Evolutionary conservation across 2,797 vertebrate genomes (phyloP).

Genomic region (Pseudochromis fuscus): DNA sequence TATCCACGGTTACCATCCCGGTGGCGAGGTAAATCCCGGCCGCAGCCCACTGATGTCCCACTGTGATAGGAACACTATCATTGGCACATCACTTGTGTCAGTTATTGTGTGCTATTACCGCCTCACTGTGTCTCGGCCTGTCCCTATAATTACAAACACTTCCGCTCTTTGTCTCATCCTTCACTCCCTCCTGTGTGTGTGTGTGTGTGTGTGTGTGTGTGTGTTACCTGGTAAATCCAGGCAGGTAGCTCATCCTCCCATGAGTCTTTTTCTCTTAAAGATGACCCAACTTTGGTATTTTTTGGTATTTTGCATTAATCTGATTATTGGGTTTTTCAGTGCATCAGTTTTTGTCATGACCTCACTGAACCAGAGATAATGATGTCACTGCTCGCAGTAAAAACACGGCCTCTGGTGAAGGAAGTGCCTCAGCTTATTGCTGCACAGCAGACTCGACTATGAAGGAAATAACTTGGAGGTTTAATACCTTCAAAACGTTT

Average conservation of each 20-base stretch:
- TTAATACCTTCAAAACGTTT: background rate
- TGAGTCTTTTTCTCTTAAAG: no score
- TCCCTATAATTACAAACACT: constrained; percentile 74
- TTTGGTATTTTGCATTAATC: no score
- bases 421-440: constrained; percentile 50
- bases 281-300: no score
- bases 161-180: constrained; percentile 64
- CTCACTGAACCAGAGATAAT: constrained; percentile 28
- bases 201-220: no score
- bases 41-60: constrained; percentile 9
- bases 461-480: constrained; percentile 51
- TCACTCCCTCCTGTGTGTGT: constrained; percentile 41
- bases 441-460: background rate
- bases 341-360: background rate
- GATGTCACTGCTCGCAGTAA: constrained; percentile 35
- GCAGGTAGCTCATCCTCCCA: constrained; percentile 36
- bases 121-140: constrained; percentile 66
- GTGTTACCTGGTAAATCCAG: constrained; percentile 60
- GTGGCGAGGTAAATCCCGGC: constrained; percentile 18
- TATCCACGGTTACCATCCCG: constrained; percentile 25
- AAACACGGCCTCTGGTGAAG: constrained; percentile 32
- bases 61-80: constrained; percentile 67
- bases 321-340: constrained; percentile 37
- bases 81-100: constrained; percentile 72
- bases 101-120: constrained; percentile 67